Evolutionary conservation across 1,140 invertebrate genomes (phyloP), one percentile per base, ranked within the genome.

Genomic region (Atopsyche davidsoni): DNA sequence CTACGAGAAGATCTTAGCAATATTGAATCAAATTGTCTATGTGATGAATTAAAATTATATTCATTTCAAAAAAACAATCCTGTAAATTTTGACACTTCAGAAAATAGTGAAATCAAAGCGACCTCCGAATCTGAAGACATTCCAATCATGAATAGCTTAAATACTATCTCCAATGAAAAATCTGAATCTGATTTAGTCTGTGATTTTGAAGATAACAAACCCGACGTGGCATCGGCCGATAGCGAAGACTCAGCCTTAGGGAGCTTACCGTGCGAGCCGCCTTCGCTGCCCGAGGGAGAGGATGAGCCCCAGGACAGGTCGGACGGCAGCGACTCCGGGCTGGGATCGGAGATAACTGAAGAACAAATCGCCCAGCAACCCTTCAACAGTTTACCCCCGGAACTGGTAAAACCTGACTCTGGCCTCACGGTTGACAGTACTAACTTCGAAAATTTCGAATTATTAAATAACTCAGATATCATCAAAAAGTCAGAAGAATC

Each of bases 241-340:
- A 73, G 70, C 59, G 72, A 74, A 58, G 72, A 74, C 57, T 74
- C 72, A 1, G 72, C 72, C 25, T 60, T 74, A 11, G 72, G 72
- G 3, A 74, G 72, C 52, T 57, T 73, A 18, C 70, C 69, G 4
- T 64, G 68, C 14, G 70, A 74, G 47, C 42, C 51, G 7, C 55
- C 54, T 18, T 46, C 57, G 14, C 57, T 61, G 19, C 66, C 60
- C 45, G 69, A 72, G 21, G 62, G 65, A 40, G 70, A 74, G 58
- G 70, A 72, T 62, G 67, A 73, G 57, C 64, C 47, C 3, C 69
- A 67, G 55, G 70, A 72, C 46, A 61, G 84, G 46, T 86, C 83
- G 4, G 86, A 89, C 62, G 85, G 85, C 2, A 89, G 86, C 36
- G 87, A 89, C 65, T 89, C 86, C 1, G 87, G 87, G 0, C 62